phyloP scores from a whole-genome alignment of 2,888 invertebrate species.

The Melinaea menophilus region DNA sequence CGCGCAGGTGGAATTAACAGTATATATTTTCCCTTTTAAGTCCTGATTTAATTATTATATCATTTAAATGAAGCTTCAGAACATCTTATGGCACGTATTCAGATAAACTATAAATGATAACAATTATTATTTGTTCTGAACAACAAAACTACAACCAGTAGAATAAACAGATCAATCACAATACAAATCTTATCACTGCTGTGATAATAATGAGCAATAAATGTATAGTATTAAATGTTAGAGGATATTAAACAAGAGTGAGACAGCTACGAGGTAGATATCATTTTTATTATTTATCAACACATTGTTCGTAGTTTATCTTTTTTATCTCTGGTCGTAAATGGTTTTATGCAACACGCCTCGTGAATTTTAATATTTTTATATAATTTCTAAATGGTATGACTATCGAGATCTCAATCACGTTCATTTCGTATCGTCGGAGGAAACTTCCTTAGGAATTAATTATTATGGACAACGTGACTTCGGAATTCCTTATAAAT shows the following conservation, averaged over 20 bases:
- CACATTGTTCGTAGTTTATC: not conserved
- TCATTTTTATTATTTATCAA: too few species aligned
- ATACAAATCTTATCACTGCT: too few species aligned
- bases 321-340: not conserved
- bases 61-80: not conserved
- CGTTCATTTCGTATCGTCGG: not conserved
- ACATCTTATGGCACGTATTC: too few species aligned
- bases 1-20: not conserved
- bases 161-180: too few species aligned
- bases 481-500: not conserved
- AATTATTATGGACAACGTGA: not conserved
- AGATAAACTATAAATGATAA: too few species aligned
- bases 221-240: too few species aligned
- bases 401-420: not conserved
- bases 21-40: not conserved
- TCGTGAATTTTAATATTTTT: not conserved
- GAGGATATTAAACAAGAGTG: too few species aligned
- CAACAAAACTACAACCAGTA: too few species aligned
- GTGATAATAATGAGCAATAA: too few species aligned
- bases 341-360: not conserved
- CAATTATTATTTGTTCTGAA: too few species aligned
- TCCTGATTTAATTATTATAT: not conserved
- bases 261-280: too few species aligned
- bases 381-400: not conserved
- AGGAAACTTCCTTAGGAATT: constrained; percentile 1